Base-by-base conservation (phyloP, 2,888 invertebrate genomes). In the Mythimna albipuncta region DNA sequence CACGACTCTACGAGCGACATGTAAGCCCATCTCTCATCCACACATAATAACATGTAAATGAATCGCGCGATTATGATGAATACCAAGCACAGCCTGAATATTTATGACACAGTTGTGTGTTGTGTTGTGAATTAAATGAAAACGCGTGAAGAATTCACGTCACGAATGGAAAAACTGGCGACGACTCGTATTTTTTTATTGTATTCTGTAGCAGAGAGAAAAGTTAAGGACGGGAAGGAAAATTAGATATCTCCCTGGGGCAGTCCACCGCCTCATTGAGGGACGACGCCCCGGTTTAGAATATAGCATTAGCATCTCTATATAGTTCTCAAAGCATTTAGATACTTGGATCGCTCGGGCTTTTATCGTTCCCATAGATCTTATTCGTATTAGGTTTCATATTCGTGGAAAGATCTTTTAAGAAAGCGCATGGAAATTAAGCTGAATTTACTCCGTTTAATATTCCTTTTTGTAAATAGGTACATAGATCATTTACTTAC, bases 41-140 rank as follows among this genome's bases (percentile, higher is more conserved):
- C 88, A 89, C 84, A 89, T 91, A 93, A 94, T 93, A 93, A 90
- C 91, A 94, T 94, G 93, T 90, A 94, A 94, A 95, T 94, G 93
- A 93, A 93, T 91, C 90, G 90, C 91, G 91, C 88, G 90, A 92
- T 92, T 93, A 93, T 93, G 92, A 94, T 92, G 93, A 92, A 93
- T 92, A 91, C 91, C 90, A 89, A 90, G 88, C 90, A 88, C 90
- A 87, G 87, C 85, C 91, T 92, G 93, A 93, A 94, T 94, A 93
- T 93, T 93, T 94, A 94, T 93, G 90, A 84, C 88, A 82, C 82
- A 85, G 61, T 85, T 77, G 87, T 89, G 89, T 89, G 88, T 85
- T 87, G 87, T 89, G 87, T 88, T 87, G 89, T 85, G 89, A 89
- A 91, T 91, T 88, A 88, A 88, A 90, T 89, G 89, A 88, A 89